Evolutionary conservation across 2,113 vertebrate species (phyloP), one percentile per base, ranked within the genome.

Genomic region (Laticauda colubrina): DNA sequence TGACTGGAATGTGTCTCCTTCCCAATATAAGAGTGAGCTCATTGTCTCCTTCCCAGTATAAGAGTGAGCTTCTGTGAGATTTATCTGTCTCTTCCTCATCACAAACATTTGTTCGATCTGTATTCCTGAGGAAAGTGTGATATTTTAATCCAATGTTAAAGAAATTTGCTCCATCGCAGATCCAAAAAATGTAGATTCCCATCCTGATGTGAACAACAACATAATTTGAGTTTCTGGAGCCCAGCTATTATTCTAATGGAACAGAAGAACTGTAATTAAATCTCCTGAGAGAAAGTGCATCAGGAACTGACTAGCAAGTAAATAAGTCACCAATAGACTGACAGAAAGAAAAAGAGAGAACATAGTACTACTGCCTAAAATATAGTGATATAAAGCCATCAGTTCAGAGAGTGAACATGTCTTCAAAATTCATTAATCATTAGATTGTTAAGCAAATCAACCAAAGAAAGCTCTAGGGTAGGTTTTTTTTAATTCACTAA

Each of bases 261-360:
- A 90, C 39, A n/a, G 45, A 87, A 94, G 85, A 90, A 61, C 43
- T 61, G 91, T 90, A 92, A 94, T 85, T 90, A 92, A 94, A 90
- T 85, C 18, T 92, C 87, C 53, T 92, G 61, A 86, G 43, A 45
- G 89, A 92, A 89, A 91, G 88, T 92, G 54, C 87, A 88, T 90
- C 45, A 39, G 85, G 57, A 87, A 51, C 91, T 92, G 89, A 51
- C 91, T 94, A 86, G 91, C 85, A 94, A 92, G 86, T 61, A 88
- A 54, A 92, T 94, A 87, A 92, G 91, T 94, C 85, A 92, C 26
- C 92, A 91, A 61, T 88, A 94, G 85, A 55, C 54, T 69, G 85
- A 45, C 43, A 59, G 64, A 92, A 45, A 56, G n/a, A 57, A 81
- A 64, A 56, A 57, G 85, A 93, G 51, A 89, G 23, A 85, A 57